These are phyloP conservation scores for Ips typographus DNA, from an alignment of 1,140 invertebrate species.

Conservation along the genomic window DNA sequence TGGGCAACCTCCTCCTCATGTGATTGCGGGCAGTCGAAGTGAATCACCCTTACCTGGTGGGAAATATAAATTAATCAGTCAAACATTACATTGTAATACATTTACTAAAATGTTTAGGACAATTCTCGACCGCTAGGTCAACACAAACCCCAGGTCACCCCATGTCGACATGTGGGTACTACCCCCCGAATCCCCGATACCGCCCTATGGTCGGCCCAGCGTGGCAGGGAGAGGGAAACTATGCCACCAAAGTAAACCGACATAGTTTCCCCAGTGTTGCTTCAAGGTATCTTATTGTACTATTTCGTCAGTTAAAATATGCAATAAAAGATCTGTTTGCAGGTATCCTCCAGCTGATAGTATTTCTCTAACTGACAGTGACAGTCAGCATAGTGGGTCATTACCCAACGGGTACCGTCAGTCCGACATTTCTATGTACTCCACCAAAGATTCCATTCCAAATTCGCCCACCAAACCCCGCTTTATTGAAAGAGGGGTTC, in stretches of 20 bases:
- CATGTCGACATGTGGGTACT: conserved; percentile 46
- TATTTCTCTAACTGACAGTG: conserved; percentile 42
- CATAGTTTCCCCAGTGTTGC: conserved; percentile 46
- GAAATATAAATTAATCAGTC: not conserved
- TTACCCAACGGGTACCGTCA: conserved; percentile 49
- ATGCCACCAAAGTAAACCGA: conserved; percentile 45
- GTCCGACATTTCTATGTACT: conserved; percentile 48
- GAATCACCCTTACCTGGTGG: conserved; percentile 47
- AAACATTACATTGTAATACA: no score
- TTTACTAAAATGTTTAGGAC: conserved; percentile 23
- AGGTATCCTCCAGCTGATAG: conserved; percentile 42
- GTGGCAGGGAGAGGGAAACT: conserved; percentile 41
- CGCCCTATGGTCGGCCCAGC: conserved; percentile 40
- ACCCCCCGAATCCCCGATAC: conserved; percentile 41
- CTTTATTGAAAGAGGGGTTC: conserved; percentile 62
- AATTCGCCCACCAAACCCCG: conserved; percentile 52
- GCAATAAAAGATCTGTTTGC: not conserved
- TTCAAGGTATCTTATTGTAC: conserved; percentile 28
- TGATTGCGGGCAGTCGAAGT: conserved; percentile 44
- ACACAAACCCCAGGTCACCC: conserved; percentile 50
- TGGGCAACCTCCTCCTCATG: conserved; percentile 44
- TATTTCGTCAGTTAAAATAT: not conserved
- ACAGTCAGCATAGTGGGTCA: conserved; percentile 45
- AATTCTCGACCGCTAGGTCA: conserved; percentile 52
- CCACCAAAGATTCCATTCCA: conserved; percentile 51